Evolutionary conservation across 2,888 invertebrate species (phyloP), one percentile per base, ranked within the genome.

Genomic region (Argyresthia goedartella): DNA sequence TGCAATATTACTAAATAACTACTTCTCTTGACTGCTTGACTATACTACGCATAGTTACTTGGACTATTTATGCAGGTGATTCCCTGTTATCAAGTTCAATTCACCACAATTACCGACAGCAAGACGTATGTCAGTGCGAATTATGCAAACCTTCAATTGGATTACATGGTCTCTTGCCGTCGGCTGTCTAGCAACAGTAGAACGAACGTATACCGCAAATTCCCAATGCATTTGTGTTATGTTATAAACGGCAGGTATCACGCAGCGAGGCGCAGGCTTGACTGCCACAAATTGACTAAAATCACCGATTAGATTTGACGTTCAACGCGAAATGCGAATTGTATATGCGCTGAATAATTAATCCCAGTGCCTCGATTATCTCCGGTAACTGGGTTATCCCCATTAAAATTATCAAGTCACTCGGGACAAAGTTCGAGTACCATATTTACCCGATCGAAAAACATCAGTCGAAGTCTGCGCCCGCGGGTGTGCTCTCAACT

Each of bases 61-160:
- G n/a, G n/a, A n/a, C n/a, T n/a, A n/a, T 25, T 25, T 25, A 25
- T 4, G 3, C 39, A 39, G 39, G 3, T 39, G 10, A 39, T 39
- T 39, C n/a, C 9, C 39, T 9, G 9, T 35, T 41, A 51, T 51
- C 16, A 46, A 62, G 64, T 64, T 64, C 61, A 64, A 63, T 59
- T 62, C 58, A 61, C 61, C 59, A 59, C 64, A 62, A 60, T 66
- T 60, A 58, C 59, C 60, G 56, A 55, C 56, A 54, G 56, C 52
- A 33, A 54, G 59, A 60, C 56, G 60, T 65, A 62, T 61, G 60
- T 60, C 58, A 64, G 65, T 61, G 69, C 65, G 71, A 76, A 79
- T 78, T 76, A 78, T 79, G 75, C 71, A 76, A 70, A 71, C 67
- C 72, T 74, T 72, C 71, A 73, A 78, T 78, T 76, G 71, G 76